Evolutionary conservation across 2,113 vertebrate species (phyloP).

Genomic region (Bucco capensis): DNA sequence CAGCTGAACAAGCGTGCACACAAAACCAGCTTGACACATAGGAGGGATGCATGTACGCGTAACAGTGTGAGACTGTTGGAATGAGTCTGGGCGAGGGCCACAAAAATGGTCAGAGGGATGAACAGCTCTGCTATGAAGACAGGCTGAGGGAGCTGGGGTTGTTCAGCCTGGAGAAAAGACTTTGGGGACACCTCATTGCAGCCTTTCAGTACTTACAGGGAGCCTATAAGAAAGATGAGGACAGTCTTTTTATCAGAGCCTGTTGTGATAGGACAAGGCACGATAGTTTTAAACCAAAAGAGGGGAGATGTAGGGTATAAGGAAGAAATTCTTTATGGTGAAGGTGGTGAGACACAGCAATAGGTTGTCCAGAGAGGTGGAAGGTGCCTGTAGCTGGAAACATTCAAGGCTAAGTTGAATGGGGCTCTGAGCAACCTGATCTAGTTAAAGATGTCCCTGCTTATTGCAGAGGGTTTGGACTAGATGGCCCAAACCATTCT

Average conservation of each 20-base stretch:
- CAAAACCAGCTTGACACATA: too few relatives aligned
- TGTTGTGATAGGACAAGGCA: background rate
- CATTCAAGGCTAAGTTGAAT: background rate
- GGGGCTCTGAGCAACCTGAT: too few relatives aligned
- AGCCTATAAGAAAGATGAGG: background rate
- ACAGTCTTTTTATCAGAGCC: background rate
- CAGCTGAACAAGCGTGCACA: too few relatives aligned
- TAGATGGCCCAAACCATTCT: background rate
- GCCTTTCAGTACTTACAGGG: background rate
- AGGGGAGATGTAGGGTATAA: background rate
- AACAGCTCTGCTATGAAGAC: too few relatives aligned
- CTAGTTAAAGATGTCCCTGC: too few relatives aligned
- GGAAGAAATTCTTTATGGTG: background rate
- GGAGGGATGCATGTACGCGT: too few relatives aligned
- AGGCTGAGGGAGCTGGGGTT: too few relatives aligned
- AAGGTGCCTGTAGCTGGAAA: background rate
- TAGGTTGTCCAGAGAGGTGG: background rate
- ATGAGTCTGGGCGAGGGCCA: too few relatives aligned
- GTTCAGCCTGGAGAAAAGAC: background rate
- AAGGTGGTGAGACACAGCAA: background rate
- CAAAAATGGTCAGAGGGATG: too few relatives aligned
- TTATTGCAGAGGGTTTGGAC: background rate
- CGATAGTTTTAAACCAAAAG: background rate
- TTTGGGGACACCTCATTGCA: too few relatives aligned
- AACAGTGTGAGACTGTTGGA: too few relatives aligned